These are phyloP conservation scores for Willisornis vidua DNA, from an alignment of 2,113 vertebrate species.

Conservation along the genomic window DNA sequence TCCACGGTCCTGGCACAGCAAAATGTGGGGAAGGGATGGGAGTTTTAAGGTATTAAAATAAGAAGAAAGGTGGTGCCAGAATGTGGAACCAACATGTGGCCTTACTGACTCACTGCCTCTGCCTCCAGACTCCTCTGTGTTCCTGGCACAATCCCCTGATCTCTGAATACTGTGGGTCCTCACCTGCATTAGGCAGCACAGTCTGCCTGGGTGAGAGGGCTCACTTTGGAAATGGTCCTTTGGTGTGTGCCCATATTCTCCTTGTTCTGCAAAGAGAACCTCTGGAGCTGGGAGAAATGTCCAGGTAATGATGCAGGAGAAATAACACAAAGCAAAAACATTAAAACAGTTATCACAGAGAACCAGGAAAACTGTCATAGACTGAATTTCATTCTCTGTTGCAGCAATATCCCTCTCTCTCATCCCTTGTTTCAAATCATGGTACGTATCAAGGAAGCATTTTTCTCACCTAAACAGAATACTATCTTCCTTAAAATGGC, in stretches of 20 bases:
- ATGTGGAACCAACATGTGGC: not conserved
- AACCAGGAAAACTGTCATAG: constrained; percentile 23
- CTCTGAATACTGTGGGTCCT: not conserved
- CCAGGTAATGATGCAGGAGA: not conserved
- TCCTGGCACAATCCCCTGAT: not conserved
- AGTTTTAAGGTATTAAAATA: not conserved
- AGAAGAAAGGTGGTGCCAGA: not conserved
- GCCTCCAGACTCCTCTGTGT: not conserved
- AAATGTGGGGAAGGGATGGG: not conserved
- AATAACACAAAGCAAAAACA: not conserved
- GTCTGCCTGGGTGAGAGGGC: accelerated
- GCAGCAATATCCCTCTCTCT: constrained; percentile 34
- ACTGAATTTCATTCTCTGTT: not conserved
- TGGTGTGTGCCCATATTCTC: accelerated
- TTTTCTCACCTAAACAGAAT: constrained; percentile 72
- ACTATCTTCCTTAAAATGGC: constrained; percentile 65
- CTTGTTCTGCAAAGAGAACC: not conserved
- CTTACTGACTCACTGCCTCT: not conserved
- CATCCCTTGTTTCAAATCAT: constrained; percentile 59
- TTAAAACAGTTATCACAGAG: constrained; percentile 3
- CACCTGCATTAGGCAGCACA: not conserved
- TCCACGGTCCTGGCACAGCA: not conserved
- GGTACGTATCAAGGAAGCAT: constrained; percentile 66
- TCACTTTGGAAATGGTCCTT: not conserved
- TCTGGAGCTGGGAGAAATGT: not conserved